Percentiles rank a stretch among this genome's conserved stretches.
Evolutionary conservation across 2,113 vertebrate genomes (phyloP).

Genomic region (Ardeotis arabs): DNA sequence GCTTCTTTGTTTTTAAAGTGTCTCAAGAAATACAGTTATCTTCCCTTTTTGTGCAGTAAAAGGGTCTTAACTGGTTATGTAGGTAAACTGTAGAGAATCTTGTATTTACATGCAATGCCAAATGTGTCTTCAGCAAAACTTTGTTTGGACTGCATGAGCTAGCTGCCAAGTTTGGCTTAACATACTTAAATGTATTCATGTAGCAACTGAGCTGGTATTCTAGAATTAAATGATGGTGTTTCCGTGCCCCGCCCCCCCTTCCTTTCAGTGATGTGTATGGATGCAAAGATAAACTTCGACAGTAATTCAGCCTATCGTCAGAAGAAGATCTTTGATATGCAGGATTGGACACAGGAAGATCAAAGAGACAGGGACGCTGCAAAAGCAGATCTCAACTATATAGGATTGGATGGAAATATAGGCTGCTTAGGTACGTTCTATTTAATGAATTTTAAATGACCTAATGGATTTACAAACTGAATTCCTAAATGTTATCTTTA

Average conservation of each 20-base stretch:
- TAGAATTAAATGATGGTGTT: neutral
- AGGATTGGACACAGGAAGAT: conserved; percentile 98
- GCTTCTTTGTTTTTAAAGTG: neutral
- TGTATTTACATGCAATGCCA: neutral
- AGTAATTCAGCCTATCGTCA: conserved; percentile 93
- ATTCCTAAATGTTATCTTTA: conserved; percentile 28
- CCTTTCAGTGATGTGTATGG: conserved; percentile 93
- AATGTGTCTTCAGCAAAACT: neutral
- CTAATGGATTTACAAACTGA: neutral
- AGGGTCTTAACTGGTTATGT: neutral
- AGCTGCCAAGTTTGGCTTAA: neutral
- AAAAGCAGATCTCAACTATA: conserved; percentile 93
- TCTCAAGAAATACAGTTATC: neutral
- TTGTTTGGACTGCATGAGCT: neutral
- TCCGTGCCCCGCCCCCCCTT: neutral
- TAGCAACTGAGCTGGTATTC: neutral
- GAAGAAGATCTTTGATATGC: conserved; percentile 90
- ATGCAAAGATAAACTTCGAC: conserved; percentile 99
- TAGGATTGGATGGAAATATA: conserved; percentile 95
- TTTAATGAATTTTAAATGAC: neutral
- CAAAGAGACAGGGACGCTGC: conserved; percentile 89
- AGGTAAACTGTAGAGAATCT: neutral
- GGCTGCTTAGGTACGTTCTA: conserved; percentile 89
- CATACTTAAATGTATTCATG: neutral
- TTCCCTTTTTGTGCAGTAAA: neutral